Percentiles rank a stretch among this genome's conserved stretches.
Conservation (phyloP, 1,140 invertebrate genomes). For the Octopus bimaculoides region DNA sequence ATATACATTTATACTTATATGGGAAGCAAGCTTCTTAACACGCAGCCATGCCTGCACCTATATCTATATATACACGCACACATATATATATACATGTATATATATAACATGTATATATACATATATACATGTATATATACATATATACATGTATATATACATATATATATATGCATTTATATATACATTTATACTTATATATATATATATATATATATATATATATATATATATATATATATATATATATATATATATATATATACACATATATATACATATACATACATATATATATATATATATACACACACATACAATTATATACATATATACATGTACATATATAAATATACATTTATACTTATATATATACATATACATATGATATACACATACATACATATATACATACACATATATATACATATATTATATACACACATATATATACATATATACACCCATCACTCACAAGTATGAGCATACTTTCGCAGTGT, state of each 20-base stretch:
- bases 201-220: neutral
- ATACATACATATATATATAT: neutral
- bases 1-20: no score
- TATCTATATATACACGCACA: neutral
- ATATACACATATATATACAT: neutral
- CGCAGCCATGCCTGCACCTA: no score
- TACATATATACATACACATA: neutral
- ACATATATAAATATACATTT: neutral
- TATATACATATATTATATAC: neutral
- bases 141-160: neutral
- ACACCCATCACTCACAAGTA: neutral
- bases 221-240: neutral
- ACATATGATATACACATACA: neutral
- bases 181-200: neutral
- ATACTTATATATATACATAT: neutral
- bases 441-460: neutral
- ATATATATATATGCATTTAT: neutral
- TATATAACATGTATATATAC: neutral
- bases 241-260: neutral
- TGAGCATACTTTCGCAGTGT: no score
- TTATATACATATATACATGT: neutral
- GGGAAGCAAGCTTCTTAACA: no score
- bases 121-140: constrained; percentile 12
- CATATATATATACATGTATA: neutral
- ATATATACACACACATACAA: neutral